These are phyloP conservation scores for Magallana nippona DNA, from an alignment of 2,888 invertebrate species.

Conservation along the genomic window DNA sequence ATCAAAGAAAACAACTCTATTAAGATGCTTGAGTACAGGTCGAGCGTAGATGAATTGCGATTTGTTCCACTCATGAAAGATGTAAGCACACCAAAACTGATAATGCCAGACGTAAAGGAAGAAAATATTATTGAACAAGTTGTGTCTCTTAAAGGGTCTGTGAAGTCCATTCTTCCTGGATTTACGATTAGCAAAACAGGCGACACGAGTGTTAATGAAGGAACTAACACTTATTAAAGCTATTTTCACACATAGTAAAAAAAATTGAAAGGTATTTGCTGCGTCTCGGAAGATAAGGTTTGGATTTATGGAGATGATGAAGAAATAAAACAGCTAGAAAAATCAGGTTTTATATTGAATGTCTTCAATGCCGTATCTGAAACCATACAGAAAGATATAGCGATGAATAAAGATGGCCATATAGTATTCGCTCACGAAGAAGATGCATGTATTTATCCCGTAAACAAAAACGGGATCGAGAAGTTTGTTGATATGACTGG, in stretches of 20 bases:
- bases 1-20: background rate
- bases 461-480: background rate
- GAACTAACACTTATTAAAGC: background rate
- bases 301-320: slow-evolving; percentile 22
- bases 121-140: background rate
- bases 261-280: slow-evolving; percentile 9
- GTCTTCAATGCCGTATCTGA: background rate
- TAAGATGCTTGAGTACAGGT: background rate
- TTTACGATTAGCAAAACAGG: background rate
- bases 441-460: background rate
- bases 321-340: background rate
- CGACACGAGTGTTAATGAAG: background rate
- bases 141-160: background rate
- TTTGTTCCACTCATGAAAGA: background rate
- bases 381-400: slow-evolving; percentile 19
- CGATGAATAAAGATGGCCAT: background rate
- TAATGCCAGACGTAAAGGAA: background rate
- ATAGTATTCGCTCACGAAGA: background rate
- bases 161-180: background rate
- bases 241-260: background rate
- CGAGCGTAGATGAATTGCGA: background rate
- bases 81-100: background rate
- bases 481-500: background rate
- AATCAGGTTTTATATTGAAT: background rate
- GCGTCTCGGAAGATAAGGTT: background rate